These are phyloP conservation scores for Pediacus dermestoides DNA, from an alignment of 2,888 invertebrate species.

Conservation along the genomic window DNA sequence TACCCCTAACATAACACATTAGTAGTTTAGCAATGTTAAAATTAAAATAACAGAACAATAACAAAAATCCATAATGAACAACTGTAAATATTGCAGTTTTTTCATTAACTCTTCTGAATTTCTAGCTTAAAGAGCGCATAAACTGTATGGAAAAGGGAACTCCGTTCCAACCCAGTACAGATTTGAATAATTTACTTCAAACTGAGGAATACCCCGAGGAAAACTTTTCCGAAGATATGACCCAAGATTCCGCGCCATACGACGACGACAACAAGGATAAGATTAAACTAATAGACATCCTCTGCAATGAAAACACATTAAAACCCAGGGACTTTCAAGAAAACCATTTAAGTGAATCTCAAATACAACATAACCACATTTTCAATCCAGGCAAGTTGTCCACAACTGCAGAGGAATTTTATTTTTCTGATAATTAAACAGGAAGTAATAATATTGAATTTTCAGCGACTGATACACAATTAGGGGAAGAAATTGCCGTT, in stretches of 20 bases:
- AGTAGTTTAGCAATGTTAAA: too few species aligned
- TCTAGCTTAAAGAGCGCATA: conserved; percentile 53
- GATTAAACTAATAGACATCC: conserved; percentile 24
- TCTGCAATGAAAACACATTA: conserved; percentile 24
- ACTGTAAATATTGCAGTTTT: not conserved
- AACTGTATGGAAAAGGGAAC: conserved; percentile 66
- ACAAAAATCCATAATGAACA: too few species aligned
- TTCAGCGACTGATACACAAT: too few species aligned
- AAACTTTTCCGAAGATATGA: conserved; percentile 41
- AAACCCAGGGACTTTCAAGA: conserved; percentile 24
- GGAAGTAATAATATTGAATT: too few species aligned
- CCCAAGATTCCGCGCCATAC: conserved; percentile 42
- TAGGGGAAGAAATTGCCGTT: too few species aligned
- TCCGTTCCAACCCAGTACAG: conserved; percentile 29
- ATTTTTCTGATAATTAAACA: too few species aligned
- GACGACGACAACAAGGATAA: conserved; percentile 41
- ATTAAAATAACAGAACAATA: too few species aligned
- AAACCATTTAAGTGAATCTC: conserved; percentile 29
- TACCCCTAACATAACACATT: too few species aligned
- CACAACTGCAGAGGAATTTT: too few species aligned
- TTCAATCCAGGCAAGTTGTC: not conserved
- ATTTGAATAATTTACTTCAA: not conserved
- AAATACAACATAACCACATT: conserved; percentile 11
- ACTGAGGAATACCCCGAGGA: conserved; percentile 18
- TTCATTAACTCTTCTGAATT: conserved; percentile 15